Percentiles rank a stretch among this genome's conserved stretches.
Evolutionary conservation across 2,888 invertebrate genomes (phyloP).

Genomic region (Timandra comae): DNA sequence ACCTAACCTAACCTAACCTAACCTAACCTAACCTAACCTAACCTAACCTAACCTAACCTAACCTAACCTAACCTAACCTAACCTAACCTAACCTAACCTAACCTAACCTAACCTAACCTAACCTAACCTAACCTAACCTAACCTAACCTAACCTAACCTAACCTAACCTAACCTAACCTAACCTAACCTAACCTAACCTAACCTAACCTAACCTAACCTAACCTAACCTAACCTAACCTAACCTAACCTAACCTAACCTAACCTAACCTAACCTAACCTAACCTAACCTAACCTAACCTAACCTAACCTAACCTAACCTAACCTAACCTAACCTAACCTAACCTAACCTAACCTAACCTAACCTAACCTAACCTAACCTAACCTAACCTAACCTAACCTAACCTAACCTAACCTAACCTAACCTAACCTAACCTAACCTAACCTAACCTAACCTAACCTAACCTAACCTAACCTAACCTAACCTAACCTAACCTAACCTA

Average conservation of each 20-base stretch:
- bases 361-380: constrained; percentile 9
- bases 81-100: constrained; percentile 16
- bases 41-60: constrained; percentile 14
- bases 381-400: constrained; percentile 14
- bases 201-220: constrained; percentile 10
- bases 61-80: constrained; percentile 13
- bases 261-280: constrained; percentile 10
- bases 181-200: constrained; percentile 10
- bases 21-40: constrained; percentile 12
- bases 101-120: constrained; percentile 10
- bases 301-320: constrained; percentile 11
- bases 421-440: constrained; percentile 18
- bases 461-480: constrained; percentile 4
- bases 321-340: constrained; percentile 8
- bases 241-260: constrained; percentile 6
- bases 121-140: constrained; percentile 8
- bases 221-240: constrained; percentile 10
- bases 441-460: constrained; percentile 7
- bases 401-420: constrained; percentile 21
- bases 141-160: constrained; percentile 7
- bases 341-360: constrained; percentile 7
- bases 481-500: constrained; percentile 5
- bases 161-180: constrained; percentile 9
- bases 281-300: constrained; percentile 11
- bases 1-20: constrained; percentile 14